Base-by-base conservation (phyloP, 2,888 invertebrate species). In the Sesia apiformis region DNA sequence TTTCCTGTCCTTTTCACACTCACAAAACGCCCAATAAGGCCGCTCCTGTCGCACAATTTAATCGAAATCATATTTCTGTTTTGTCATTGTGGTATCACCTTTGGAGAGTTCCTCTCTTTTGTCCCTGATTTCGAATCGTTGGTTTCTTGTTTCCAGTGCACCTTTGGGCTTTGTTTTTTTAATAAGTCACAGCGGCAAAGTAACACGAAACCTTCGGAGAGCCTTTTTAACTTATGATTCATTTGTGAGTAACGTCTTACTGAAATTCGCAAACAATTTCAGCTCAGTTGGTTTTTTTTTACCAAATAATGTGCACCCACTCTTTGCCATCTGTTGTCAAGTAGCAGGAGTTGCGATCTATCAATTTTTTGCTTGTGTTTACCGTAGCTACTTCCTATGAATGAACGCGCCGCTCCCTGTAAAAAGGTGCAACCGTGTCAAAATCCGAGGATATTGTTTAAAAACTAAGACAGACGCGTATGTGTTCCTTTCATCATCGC, bases 21-120 rank as follows among this genome's bases (percentile, higher is more conserved):
- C 69, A 70, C 68, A 58, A 60, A 61, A 59, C 63, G 61, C 60
- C 71, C 64, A 67, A 81, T 78, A 65, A 60, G 58, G 59, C 70
- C 68, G 67, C 79, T 78, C 69, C 78, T 64, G 72, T 87, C 79
- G 60, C 79, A 74, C 84, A 64, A 70, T 85, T 85, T 85, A 86
- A 88, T 89, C 89, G 88, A 87, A 87, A 89, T 87, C 82, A 88
- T 87, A 88, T 89, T 89, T 89, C 88, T 88, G 86, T 88, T 87
- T 88, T 87, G 89, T 89, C 88, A 89, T 89, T 89, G 88, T 87
- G 76, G 85, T 84, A 86, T 87, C 87, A 75, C 84, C 78, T 89
- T 87, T 76, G 23, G 23, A 81, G 76, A 72, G 84, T 84, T 84
- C 85, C 83, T 84, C 81, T 85, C 87, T 73, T 84, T 89, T 89